phyloP scores from a whole-genome alignment of 2,888 invertebrate species.

The Melitaea athalia region DNA sequence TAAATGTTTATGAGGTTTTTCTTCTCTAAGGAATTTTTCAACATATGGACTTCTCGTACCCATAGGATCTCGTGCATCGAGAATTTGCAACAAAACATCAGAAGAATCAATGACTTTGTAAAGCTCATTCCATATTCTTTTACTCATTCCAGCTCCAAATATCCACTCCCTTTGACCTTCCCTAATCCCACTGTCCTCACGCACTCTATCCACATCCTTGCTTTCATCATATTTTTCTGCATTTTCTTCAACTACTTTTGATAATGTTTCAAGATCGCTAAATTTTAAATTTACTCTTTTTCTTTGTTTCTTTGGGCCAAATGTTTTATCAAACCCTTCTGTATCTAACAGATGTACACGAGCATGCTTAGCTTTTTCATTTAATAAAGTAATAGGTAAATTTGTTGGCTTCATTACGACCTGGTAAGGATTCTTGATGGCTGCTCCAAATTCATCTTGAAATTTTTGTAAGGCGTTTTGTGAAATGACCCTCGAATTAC shows the following conservation, averaged over 20 bases:
- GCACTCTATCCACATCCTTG: conserved; percentile 92
- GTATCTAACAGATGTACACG: conserved; percentile 97
- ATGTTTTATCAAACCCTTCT: conserved; percentile 95
- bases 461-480: conserved; percentile 94
- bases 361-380: conserved; percentile 94
- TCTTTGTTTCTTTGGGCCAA: conserved; percentile 96
- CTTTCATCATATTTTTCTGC: conserved; percentile 89
- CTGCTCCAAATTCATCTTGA: conserved; percentile 97
- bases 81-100: conserved; percentile 96
- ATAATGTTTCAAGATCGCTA: conserved; percentile 89
- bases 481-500: conserved; percentile 97
- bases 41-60: conserved; percentile 97
- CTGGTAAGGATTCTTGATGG: conserved; percentile 97
- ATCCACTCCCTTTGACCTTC: conserved; percentile 95
- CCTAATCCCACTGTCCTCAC: conserved; percentile 90
- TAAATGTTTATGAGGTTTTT: conserved; percentile 98
- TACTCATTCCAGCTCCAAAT: conserved; percentile 97
- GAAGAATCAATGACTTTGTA: conserved; percentile 99
- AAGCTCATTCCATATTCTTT: conserved; percentile 98
- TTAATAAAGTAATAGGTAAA: conserved; percentile 95
- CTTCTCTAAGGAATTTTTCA: conserved; percentile 94
- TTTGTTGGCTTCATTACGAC: conserved; percentile 98
- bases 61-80: conserved; percentile 98
- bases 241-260: conserved; percentile 86
- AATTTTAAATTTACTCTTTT: conserved; percentile 92